Evolutionary conservation across 2,113 vertebrate species (phyloP).

Genomic region (Eonycteris spelaea): DNA sequence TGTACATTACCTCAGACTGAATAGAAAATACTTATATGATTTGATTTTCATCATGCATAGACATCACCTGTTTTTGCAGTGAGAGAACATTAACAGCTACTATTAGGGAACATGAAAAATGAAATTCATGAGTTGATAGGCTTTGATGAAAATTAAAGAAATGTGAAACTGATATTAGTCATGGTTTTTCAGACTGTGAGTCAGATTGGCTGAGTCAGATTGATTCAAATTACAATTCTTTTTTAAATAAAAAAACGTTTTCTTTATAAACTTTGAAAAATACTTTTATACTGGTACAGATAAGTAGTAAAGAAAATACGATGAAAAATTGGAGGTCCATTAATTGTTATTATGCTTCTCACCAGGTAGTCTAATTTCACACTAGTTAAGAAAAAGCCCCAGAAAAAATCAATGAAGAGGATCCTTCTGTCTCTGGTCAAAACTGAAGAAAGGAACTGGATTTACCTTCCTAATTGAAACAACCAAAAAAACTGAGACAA

Average conservation of each 20-base stretch:
- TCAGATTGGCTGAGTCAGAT: neutral
- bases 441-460: neutral
- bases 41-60: neutral
- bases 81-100: neutral
- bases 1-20: neutral
- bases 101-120: neutral
- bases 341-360: neutral
- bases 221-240: neutral
- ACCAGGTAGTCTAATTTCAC: neutral
- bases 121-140: neutral
- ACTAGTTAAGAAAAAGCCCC: neutral
- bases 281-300: neutral
- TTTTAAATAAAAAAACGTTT: neutral
- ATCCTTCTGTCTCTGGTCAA: neutral
- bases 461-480: neutral
- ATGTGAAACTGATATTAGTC: neutral
- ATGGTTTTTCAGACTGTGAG: neutral
- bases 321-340: neutral
- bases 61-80: neutral
- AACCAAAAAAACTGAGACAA: neutral
- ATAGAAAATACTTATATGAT: neutral
- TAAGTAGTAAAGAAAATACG: neutral
- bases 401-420: neutral
- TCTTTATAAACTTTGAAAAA: neutral
- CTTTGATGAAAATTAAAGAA: slow-evolving; percentile 18